Base-by-base conservation (phyloP, 2,113 vertebrate species). In the Phalacrocorax brasilianus region DNA sequence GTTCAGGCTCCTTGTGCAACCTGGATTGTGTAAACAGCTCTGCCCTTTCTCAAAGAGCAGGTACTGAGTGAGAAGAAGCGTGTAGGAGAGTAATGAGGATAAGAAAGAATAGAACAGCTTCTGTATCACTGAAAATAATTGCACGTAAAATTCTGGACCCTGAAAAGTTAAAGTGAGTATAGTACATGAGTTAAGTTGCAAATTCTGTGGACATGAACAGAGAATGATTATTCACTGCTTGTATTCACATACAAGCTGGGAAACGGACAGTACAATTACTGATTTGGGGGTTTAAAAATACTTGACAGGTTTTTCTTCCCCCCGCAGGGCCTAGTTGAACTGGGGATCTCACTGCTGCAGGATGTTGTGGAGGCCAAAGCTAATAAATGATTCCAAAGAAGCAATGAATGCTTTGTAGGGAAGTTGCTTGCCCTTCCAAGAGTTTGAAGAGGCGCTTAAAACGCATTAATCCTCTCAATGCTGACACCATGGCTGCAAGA, bases 151-250 rank as follows among this genome's bases (percentile, higher is more conserved):
- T 47, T 49, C 50, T 35, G 6, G 26, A 77, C 7, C 50, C 59
- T 87, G 90, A 20, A 23, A 40, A 59, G 15, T 45, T 24, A 18
- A 6, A 56, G 40, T n/a, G 15, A 65, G 7, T 56, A 2, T 2
- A 30, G 23, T 4, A 50, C 14, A 22, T 1, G 1, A 4, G 8
- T 44, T 8, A 66, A 78, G 10, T 63, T 38, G 2, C 2, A 12
- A 59, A 15, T 17, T 28, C 19, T 22, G 14, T n/a, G 5, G 75
- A 42, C 33, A 56, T 26, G 23, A 65, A 16, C 26, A 45, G 72
- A 32, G 45, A 35, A 20, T 53, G 62, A 24, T 79, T 32, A 23
- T n/a, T 79, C 28, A 15, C 17, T 76, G 40, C 16, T n/a, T 63
- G 28, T 78, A 9, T 53, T 90, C n/a, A 4, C 14, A 11, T 20